phyloP scores from a whole-genome alignment of 2,797 vertebrate genomes.

The Phalloptychus januarius region DNA sequence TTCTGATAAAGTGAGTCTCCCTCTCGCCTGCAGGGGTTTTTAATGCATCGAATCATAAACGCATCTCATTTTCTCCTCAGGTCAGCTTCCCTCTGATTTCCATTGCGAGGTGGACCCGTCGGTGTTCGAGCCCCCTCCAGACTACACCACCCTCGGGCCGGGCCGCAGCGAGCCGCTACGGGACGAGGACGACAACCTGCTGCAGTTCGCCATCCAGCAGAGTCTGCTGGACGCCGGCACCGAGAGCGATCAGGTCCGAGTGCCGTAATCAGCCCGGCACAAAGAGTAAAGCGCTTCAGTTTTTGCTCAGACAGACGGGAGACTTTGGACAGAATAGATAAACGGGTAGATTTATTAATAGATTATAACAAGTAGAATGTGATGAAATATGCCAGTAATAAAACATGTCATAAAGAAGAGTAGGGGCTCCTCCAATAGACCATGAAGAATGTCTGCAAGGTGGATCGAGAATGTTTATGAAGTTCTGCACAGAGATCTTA shows the following conservation, averaged over 20 bases:
- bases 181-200: constrained; percentile 92
- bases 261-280: too few relatives aligned
- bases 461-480: neutral
- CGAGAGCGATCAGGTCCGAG: constrained; percentile 90
- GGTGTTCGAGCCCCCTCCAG: constrained; percentile 90
- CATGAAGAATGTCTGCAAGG: neutral
- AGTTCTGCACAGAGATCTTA: neutral
- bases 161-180: constrained; percentile 91
- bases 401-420: neutral
- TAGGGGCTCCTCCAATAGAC: neutral
- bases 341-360: neutral
- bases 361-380: neutral
- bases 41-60: neutral
- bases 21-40: neutral
- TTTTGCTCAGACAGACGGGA: neutral
- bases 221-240: constrained; percentile 92
- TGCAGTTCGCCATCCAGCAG: constrained; percentile 97
- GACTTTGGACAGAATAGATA: neutral
- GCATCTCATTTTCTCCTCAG: constrained; percentile 52
- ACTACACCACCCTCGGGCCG: constrained; percentile 90
- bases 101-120: constrained; percentile 91
- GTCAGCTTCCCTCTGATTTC: constrained; percentile 73
- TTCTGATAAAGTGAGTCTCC: neutral
- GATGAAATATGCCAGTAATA: neutral
- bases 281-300: neutral